These are phyloP conservation scores for Phalacrocorax aristotelis DNA, from an alignment of 2,113 vertebrate species.

Conservation along the genomic window DNA sequence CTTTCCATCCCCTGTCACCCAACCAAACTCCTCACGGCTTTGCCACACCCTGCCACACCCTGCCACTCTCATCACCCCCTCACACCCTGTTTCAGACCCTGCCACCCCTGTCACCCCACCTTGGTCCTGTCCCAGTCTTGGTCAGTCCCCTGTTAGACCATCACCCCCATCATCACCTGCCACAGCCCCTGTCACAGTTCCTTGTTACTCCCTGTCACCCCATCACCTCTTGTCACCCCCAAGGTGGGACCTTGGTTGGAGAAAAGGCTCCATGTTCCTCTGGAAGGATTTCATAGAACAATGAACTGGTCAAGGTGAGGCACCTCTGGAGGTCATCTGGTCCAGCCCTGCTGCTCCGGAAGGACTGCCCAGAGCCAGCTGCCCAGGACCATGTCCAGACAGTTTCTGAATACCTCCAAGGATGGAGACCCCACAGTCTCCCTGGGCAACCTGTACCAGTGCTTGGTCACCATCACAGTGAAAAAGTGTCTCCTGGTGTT, in stretches of 20 bases:
- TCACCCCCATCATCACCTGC: not conserved
- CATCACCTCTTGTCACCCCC: not conserved
- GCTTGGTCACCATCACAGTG: not conserved
- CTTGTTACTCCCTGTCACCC: not conserved
- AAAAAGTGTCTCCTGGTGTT: too few species aligned
- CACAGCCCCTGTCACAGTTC: not conserved
- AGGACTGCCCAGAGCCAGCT: not conserved
- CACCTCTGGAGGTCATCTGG: rapidly evolving
- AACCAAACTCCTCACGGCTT: not conserved
- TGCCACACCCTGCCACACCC: not conserved
- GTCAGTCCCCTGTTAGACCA: not conserved
- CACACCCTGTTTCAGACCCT: rapidly evolving
- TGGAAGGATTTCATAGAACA: not conserved
- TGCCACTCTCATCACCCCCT: not conserved
- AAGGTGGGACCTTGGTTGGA: too few species aligned
- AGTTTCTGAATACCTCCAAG: too few species aligned
- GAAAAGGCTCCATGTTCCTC: not conserved
- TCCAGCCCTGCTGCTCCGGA: not conserved
- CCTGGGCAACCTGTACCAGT: not conserved
- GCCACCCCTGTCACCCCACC: not conserved
- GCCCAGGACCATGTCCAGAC: rapidly evolving
- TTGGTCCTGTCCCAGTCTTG: not conserved
- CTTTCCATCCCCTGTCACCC: too few species aligned
- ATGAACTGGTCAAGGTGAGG: not conserved
- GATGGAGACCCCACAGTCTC: not conserved